Conservation (phyloP, 2,113 vertebrate species). For the Plotosus lineatus region DNA sequence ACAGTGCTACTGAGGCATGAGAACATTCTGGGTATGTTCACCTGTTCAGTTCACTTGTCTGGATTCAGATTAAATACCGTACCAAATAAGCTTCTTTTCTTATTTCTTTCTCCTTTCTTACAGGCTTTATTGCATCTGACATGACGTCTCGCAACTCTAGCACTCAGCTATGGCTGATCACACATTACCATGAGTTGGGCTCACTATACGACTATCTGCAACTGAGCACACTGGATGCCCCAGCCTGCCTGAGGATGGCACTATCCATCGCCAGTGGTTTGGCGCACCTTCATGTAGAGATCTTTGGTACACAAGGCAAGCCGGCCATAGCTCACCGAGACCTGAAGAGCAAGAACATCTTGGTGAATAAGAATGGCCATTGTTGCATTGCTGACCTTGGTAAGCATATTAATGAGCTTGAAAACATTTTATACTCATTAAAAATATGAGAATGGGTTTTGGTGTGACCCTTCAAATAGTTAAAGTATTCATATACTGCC, state of each 20-base stretch:
- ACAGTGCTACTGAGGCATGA: conserved; percentile 95
- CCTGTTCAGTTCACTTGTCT: not conserved
- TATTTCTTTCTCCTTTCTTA: not conserved
- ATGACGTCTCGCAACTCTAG: conserved; percentile 99
- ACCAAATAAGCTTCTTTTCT: not conserved
- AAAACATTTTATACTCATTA: not conserved
- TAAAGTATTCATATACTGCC: not conserved
- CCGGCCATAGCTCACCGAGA: conserved; percentile 95
- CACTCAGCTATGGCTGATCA: conserved; percentile 97
- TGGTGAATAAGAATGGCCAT: conserved; percentile 96
- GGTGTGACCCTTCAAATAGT: not conserved
- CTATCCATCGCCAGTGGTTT: conserved; percentile 93
- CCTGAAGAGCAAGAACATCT: conserved; percentile 97
- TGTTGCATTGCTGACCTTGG: conserved; percentile 97
- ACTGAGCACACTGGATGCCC: conserved; percentile 88
- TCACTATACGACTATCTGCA: conserved; percentile 96
- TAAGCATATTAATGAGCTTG: conserved; percentile 61
- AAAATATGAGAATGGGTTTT: not conserved
- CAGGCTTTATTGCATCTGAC: conserved; percentile 96
- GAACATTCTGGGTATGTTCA: conserved; percentile 87
- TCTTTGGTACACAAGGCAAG: conserved; percentile 98
- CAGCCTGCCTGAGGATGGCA: conserved; percentile 88
- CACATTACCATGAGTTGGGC: conserved; percentile 97
- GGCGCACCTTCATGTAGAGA: conserved; percentile 94
- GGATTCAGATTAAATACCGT: not conserved